These are phyloP conservation scores for Ctena decussata DNA, from an alignment of 2,888 invertebrate genomes.

Conservation along the genomic window DNA sequence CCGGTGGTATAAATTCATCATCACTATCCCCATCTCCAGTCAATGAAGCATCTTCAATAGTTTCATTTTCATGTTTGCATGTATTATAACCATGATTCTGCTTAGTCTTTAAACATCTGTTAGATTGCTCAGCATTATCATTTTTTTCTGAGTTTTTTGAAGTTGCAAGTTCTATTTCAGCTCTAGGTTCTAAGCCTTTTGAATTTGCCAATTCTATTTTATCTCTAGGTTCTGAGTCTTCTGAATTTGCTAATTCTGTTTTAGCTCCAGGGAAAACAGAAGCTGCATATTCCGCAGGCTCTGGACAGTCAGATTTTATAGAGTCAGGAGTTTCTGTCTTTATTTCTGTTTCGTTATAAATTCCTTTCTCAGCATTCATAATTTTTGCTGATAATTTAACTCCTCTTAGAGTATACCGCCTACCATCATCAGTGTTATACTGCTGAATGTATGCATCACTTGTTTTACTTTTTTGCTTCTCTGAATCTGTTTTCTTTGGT, in stretches of 20 bases:
- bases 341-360: neutral
- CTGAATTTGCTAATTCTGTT: neutral
- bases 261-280: no score
- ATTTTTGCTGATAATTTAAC: constrained; percentile 67
- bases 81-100: constrained; percentile 10
- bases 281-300: neutral
- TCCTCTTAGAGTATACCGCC: constrained; percentile 69
- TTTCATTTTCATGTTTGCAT: no score
- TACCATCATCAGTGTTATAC: neutral
- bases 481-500: constrained; percentile 20
- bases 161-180: neutral
- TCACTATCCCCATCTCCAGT: constrained; percentile 21
- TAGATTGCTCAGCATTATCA: neutral
- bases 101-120: neutral
- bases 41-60: neutral
- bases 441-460: neutral
- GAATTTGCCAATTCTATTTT: neutral
- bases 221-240: neutral
- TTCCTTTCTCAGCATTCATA: constrained; percentile 68
- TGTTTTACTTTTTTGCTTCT: constrained; percentile 7
- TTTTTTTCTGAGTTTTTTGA: neutral
- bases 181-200: no score
- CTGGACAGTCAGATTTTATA: neutral
- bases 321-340: neutral
- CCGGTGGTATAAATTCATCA: neutral